phyloP scores from a whole-genome alignment of 1,140 invertebrate species.

The Solen grandis region DNA sequence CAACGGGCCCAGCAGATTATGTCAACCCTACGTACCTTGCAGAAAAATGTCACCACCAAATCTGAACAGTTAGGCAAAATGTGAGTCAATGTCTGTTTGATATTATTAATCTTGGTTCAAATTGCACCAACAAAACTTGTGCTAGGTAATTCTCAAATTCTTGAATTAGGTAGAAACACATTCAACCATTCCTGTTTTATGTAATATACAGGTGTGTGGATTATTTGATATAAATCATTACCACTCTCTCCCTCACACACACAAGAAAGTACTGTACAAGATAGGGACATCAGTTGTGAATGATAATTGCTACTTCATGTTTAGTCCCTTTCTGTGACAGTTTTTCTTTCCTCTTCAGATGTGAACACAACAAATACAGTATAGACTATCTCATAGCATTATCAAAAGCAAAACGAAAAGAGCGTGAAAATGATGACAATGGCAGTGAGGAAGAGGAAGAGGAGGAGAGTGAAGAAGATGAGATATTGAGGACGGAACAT shows the following conservation, averaged over 20 bases:
- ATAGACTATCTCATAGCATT: constrained; percentile 71
- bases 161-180: too few species aligned
- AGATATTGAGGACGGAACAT: constrained; percentile 19
- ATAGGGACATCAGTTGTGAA: background rate
- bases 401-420: constrained; percentile 66
- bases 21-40: constrained; percentile 86
- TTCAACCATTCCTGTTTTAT: too few species aligned
- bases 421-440: constrained; percentile 28
- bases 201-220: too few species aligned
- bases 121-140: background rate
- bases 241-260: background rate
- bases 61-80: constrained; percentile 92
- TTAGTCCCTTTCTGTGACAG: background rate
- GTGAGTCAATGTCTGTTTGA: constrained; percentile 83
- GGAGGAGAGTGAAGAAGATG: constrained; percentile 46
- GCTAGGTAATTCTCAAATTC: background rate
- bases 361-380: constrained; percentile 79
- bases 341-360: constrained; percentile 67
- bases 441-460: constrained; percentile 50
- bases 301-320: background rate
- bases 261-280: background rate
- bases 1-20: constrained; percentile 80
- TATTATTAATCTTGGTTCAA: background rate
- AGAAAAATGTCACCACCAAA: constrained; percentile 91
- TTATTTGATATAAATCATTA: too few species aligned